Evolutionary conservation across 1,140 invertebrate genomes (phyloP).

Genomic region (Melanaphis sacchari): DNA sequence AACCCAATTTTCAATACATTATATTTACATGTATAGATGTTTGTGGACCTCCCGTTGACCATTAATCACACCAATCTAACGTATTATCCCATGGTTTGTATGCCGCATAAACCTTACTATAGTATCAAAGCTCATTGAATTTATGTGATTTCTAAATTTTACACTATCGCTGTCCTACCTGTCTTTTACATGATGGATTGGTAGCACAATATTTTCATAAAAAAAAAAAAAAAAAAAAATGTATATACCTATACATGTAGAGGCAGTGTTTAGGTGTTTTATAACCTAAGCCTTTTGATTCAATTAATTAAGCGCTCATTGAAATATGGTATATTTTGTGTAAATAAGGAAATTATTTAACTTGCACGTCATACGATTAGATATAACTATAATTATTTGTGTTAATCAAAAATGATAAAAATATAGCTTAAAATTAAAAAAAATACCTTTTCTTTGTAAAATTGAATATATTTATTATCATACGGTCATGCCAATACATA

Average conservation of each 20-base stretch:
- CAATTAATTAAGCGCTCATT: not conserved
- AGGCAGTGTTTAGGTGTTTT: not conserved
- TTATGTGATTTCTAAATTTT: not conserved
- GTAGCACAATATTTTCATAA: not conserved
- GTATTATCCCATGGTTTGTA: not conserved
- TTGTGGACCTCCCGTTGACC: not conserved
- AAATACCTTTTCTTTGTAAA: too few species aligned
- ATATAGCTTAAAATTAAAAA: too few species aligned
- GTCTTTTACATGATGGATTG: not conserved
- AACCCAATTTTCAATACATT: not conserved
- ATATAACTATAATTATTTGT: not conserved
- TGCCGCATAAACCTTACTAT: not conserved
- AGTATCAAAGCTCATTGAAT: not conserved
- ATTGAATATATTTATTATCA: too few species aligned
- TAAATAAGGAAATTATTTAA: not conserved
- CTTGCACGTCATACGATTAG: not conserved
- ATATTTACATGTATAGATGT: not conserved
- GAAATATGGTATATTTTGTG: not conserved
- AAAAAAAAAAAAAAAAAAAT: too few species aligned
- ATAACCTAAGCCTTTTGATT: not conserved
- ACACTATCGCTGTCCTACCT: not conserved
- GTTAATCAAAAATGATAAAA: too few species aligned
- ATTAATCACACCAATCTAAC: conserved; percentile 32
- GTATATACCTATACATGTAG: not conserved
- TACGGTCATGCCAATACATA: too few species aligned